Evolutionary conservation across 2,113 vertebrate genomes (phyloP).

Genomic region (Tenebrosternarchus preto): DNA sequence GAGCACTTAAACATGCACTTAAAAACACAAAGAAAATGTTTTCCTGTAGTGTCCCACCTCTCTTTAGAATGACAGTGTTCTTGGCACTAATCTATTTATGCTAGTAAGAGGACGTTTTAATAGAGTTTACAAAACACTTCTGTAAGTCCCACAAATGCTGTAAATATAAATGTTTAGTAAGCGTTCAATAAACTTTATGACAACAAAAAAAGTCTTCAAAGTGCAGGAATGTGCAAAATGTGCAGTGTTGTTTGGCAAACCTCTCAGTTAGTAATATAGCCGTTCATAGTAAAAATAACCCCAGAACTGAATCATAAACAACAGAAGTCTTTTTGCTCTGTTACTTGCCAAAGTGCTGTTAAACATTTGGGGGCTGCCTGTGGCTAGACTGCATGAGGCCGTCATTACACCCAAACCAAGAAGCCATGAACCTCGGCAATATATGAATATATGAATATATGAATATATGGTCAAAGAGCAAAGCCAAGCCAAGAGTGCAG

Average conservation of each 20-base stretch:
- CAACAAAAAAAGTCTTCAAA: neutral
- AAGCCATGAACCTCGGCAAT: neutral
- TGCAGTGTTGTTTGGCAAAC: too few species aligned
- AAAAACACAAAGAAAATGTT: too few species aligned
- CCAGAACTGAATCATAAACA: neutral
- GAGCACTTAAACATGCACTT: too few species aligned
- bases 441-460: neutral
- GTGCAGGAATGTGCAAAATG: neutral
- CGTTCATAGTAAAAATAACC: neutral
- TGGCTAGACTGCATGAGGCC: neutral
- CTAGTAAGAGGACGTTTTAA: too few species aligned
- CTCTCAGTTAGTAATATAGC: neutral
- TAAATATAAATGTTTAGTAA: too few species aligned
- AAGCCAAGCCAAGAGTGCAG: neutral
- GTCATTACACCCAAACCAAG: neutral
- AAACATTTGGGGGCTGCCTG: neutral
- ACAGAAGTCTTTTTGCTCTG: neutral
- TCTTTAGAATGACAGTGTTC: too few species aligned
- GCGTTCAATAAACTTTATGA: too few species aligned
- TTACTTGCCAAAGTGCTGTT: neutral
- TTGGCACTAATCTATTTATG: too few species aligned
- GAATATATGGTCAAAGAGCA: neutral
- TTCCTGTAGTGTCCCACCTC: too few species aligned
- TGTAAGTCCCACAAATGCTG: too few species aligned
- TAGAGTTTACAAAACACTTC: too few species aligned